These are phyloP conservation scores for Myopa tessellatipennis DNA, from an alignment of 2,888 invertebrate genomes.

Conservation along the genomic window DNA sequence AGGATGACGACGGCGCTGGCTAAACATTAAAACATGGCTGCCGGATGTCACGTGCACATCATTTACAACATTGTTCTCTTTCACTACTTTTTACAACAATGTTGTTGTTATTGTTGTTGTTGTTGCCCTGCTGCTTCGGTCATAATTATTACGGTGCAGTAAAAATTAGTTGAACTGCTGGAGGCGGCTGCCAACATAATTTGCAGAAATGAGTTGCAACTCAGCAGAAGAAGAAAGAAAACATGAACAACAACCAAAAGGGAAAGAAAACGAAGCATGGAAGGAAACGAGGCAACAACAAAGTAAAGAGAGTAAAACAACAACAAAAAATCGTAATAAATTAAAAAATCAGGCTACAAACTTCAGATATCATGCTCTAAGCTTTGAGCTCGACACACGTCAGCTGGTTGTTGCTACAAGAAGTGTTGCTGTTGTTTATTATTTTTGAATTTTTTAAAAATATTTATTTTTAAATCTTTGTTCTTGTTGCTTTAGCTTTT, in stretches of 20 bases:
- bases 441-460: too few relatives aligned
- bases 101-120: background rate
- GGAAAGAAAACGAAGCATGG: background rate
- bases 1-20: conserved; percentile 10
- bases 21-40: conserved; percentile 30
- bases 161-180: conserved; percentile 51
- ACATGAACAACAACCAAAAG: background rate
- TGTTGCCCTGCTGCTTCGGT: background rate
- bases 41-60: conserved; percentile 43
- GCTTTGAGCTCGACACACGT: background rate
- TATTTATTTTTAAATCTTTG: background rate
- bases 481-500: background rate
- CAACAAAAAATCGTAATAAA: background rate
- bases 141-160: conserved; percentile 38
- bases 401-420: conserved; percentile 8
- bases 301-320: background rate
- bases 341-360: conserved; percentile 7
- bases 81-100: background rate
- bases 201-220: conserved; percentile 18
- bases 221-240: background rate
- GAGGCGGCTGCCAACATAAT: conserved; percentile 43
- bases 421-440: background rate
- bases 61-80: conserved; percentile 31
- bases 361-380: background rate
- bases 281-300: background rate